Conservation (phyloP, 1,140 invertebrate species). For the Spodoptera frugiperda region DNA sequence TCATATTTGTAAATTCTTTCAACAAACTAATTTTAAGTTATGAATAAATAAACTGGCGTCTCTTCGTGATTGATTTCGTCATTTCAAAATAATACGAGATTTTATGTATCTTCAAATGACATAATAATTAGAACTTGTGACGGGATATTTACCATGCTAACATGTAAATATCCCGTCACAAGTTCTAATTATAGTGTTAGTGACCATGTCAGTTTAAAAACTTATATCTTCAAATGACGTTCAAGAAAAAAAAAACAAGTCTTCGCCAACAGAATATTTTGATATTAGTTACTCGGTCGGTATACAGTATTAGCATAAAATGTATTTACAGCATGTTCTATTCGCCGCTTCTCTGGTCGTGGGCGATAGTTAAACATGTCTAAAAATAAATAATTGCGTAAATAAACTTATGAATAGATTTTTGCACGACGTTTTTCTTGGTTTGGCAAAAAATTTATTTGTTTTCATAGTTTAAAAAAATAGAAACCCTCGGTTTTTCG, state of each 20-base stretch:
- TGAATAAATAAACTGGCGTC: conserved; percentile 1
- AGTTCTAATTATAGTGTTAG: too few relatives aligned
- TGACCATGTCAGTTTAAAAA: too few relatives aligned
- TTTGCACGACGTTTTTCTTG: conserved; percentile 13
- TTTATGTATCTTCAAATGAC: conserved; percentile 1
- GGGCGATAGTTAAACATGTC: conserved; percentile 63
- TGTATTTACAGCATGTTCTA: conserved; percentile 39
- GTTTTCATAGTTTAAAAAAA: neutral
- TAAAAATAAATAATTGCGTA: conserved; percentile 69
- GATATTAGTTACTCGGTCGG: neutral
- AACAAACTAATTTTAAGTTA: neutral
- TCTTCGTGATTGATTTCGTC: conserved; percentile 4
- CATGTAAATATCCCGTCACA: too few relatives aligned
- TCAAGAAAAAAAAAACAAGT: conserved; percentile 9
- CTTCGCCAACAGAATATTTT: neutral
- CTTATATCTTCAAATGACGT: conserved; percentile 4
- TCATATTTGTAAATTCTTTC: neutral
- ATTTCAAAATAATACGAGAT: conserved; percentile 9
- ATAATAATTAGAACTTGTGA: too few relatives aligned
- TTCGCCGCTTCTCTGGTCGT: conserved; percentile 46
- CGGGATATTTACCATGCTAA: too few relatives aligned
- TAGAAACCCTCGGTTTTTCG: too few relatives aligned
- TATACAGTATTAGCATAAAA: conserved; percentile 13
- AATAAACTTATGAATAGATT: conserved; percentile 26
- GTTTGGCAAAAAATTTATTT: conserved; percentile 7